phyloP scores from a whole-genome alignment of 2,888 invertebrate species.

The Drosophila monieri region DNA sequence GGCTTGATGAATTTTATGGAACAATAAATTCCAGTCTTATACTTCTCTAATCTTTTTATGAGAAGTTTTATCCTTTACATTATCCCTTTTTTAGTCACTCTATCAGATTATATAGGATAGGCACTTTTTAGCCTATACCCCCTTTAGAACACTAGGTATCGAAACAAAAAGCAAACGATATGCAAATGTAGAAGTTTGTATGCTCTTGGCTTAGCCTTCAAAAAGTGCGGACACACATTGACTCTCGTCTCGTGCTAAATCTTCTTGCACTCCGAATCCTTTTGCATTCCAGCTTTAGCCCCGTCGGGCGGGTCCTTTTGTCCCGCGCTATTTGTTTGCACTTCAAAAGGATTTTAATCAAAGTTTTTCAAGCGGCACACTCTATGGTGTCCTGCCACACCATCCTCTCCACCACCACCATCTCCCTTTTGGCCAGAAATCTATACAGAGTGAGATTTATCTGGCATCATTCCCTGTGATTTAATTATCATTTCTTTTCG shows the following conservation, averaged over 20 bases:
- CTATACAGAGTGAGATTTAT: slow-evolving; percentile 59
- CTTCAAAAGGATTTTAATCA: slow-evolving; percentile 77
- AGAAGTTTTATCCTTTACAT: too few species aligned
- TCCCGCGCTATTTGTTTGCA: slow-evolving; percentile 75
- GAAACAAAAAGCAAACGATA: slow-evolving; percentile 44
- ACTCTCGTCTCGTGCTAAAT: slow-evolving; percentile 35
- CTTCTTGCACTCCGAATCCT: slow-evolving; percentile 3
- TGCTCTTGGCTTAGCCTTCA: slow-evolving; percentile 54
- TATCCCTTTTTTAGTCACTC: too few species aligned
- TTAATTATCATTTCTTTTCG: slow-evolving; percentile 63
- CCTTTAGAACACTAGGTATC: slow-evolving; percentile 30
- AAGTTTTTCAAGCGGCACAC: slow-evolving; percentile 71
- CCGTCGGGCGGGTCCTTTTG: slow-evolving; percentile 47
- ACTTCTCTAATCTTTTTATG: too few species aligned
- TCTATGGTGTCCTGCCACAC: slow-evolving; percentile 11
- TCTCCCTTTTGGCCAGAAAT: slow-evolving; percentile 7
- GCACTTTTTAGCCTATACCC: not conserved
- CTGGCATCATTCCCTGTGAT: slow-evolving; percentile 65
- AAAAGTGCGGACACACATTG: slow-evolving; percentile 68
- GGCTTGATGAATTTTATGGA: not conserved
- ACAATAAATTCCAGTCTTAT: too few species aligned
- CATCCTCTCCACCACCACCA: not conserved
- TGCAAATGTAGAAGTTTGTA: slow-evolving; percentile 57
- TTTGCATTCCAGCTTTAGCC: not conserved
- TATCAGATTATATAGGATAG: too few species aligned